Percentiles rank a stretch among this genome's conserved stretches.
Conservation (phyloP, 2,113 vertebrate species). For the Bambusicola thoracicus region DNA sequence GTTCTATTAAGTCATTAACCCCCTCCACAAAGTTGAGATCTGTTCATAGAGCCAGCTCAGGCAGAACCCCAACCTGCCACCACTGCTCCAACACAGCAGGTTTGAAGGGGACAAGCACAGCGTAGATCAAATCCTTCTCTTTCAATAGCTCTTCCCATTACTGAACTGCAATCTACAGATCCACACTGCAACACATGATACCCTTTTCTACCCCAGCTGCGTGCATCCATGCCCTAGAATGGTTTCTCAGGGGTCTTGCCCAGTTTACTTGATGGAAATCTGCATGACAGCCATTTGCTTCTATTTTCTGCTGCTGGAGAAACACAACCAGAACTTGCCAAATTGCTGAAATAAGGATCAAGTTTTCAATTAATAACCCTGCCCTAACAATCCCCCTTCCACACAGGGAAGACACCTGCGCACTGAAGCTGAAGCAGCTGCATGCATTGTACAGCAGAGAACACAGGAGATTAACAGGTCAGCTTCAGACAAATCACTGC, state of each 20-base stretch:
- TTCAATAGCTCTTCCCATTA: neutral
- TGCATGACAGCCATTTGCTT: neutral
- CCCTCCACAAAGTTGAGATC: neutral
- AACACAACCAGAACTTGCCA: neutral
- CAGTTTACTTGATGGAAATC: neutral
- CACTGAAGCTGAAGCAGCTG: neutral
- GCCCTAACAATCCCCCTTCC: conserved; percentile 5
- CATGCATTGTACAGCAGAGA: neutral
- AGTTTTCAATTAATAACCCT: neutral
- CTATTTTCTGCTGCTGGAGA: neutral
- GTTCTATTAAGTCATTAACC: neutral
- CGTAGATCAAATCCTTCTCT: neutral
- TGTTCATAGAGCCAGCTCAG: neutral
- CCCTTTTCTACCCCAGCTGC: neutral
- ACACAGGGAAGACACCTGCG: neutral
- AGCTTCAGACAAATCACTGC: conserved; percentile 9
- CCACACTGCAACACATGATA: neutral
- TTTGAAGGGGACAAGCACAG: neutral
- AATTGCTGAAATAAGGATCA: neutral
- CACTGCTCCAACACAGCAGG: neutral
- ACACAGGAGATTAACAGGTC: neutral
- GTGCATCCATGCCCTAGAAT: neutral
- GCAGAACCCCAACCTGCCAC: neutral
- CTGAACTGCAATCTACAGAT: neutral
- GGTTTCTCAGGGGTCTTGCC: neutral